A percentile compares a stretch with the other conserved stretches of the same genome.
phyloP scores from a whole-genome alignment of 2,113 vertebrate genomes.

The Leptodactylus fuscus region DNA sequence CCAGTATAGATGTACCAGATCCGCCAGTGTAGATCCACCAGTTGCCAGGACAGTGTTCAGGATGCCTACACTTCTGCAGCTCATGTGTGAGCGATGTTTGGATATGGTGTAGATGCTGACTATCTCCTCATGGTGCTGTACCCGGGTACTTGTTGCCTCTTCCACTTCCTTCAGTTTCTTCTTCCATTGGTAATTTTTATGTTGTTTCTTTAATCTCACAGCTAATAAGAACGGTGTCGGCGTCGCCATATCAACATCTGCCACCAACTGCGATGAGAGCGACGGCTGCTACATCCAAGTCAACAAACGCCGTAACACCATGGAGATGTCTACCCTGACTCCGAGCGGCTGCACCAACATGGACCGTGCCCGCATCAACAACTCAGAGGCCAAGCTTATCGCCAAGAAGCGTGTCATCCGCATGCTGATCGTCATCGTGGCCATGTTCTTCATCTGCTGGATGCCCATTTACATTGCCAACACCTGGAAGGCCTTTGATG shows the following conservation, averaged over 20 bases:
- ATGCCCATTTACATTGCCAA: slow-evolving; percentile 91
- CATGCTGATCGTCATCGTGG: slow-evolving; percentile 93
- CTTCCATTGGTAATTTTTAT: not conserved
- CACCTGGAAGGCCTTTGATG: slow-evolving; percentile 90
- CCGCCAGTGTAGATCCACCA: too few species aligned
- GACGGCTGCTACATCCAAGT: slow-evolving; percentile 90
- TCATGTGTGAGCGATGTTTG: too few species aligned
- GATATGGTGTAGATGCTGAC: too few species aligned
- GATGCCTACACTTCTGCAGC: too few species aligned
- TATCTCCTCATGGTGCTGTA: too few species aligned
- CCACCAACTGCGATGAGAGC: slow-evolving; percentile 73
- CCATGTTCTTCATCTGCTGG: slow-evolving; percentile 93
- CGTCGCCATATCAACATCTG: slow-evolving; percentile 44
- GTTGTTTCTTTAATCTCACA: slow-evolving; percentile 52
- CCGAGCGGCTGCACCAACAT: slow-evolving; percentile 62
- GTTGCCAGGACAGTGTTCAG: too few species aligned
- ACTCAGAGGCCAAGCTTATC: slow-evolving; percentile 84
- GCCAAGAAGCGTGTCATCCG: slow-evolving; percentile 93
- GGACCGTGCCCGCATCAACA: slow-evolving; percentile 78
- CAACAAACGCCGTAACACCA: slow-evolving; percentile 68
- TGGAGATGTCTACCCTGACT: slow-evolving; percentile 86
- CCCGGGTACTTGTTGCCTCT: not conserved
- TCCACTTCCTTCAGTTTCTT: too few species aligned
- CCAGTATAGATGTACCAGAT: too few species aligned
- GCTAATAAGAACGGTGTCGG: slow-evolving; percentile 70